Percentiles rank a stretch among this genome's conserved stretches.
These are phyloP conservation scores for Deilephila porcellus DNA, from an alignment of 2,888 invertebrate genomes.

Conservation along the genomic window DNA sequence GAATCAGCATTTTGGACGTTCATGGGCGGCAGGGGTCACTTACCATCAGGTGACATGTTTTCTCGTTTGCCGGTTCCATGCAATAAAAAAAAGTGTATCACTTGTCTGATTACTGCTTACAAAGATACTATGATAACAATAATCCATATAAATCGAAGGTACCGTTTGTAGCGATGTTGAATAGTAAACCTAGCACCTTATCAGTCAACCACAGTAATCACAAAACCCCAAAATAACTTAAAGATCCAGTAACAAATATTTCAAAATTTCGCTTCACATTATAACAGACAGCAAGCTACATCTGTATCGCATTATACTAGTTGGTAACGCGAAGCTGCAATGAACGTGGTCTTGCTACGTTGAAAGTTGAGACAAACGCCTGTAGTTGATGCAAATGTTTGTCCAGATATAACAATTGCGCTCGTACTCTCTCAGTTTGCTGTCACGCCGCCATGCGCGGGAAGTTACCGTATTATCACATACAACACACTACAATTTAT, in stretches of 20 bases:
- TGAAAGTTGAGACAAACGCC: conserved; percentile 4
- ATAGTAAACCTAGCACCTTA: no score
- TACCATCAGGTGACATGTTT: no score
- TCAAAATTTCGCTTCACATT: not conserved
- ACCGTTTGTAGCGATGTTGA: no score
- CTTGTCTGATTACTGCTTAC: no score
- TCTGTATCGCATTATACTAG: not conserved
- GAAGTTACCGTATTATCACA: not conserved
- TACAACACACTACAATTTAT: not conserved
- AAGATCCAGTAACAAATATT: not conserved
- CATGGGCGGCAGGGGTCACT: no score
- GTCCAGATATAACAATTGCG: conserved; percentile 12
- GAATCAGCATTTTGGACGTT: no score
- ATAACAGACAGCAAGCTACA: no score
- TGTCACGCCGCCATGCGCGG: not conserved
- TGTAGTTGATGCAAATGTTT: conserved; percentile 9
- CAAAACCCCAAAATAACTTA: not conserved
- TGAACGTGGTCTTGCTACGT: not conserved
- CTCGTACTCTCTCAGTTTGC: conserved; percentile 1
- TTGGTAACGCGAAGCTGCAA: not conserved
- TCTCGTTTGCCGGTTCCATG: no score
- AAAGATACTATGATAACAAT: no score
- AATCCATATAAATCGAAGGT: no score
- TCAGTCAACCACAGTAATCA: no score
- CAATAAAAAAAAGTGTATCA: no score